Conservation (phyloP, 2,113 vertebrate genomes). For the Leptosomus discolor region DNA sequence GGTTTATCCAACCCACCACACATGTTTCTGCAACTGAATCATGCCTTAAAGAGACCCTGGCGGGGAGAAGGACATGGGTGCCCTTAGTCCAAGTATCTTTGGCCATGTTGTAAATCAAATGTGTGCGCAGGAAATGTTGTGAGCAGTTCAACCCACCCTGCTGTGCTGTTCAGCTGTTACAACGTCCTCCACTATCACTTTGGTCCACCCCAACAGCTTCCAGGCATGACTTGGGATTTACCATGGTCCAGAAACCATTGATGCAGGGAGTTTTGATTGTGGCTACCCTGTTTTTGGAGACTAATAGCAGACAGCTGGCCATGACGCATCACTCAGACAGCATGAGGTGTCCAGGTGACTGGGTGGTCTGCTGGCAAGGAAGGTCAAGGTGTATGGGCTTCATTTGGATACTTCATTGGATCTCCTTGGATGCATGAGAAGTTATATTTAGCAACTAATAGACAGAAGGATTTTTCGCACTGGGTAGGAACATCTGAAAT, state of each 20-base stretch:
- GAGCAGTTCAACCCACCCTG: neutral
- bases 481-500: neutral
- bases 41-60: neutral
- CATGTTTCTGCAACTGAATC: neutral
- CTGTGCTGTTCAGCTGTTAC: neutral
- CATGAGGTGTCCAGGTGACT: neutral
- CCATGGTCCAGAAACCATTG: neutral
- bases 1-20: neutral
- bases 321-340: accelerated
- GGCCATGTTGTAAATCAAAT: neutral
- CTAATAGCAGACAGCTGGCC: neutral
- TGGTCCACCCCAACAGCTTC: neutral
- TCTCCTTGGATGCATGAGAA: neutral
- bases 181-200: neutral
- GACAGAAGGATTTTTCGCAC: neutral
- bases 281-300: neutral
- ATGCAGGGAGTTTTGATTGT: neutral
- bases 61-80: neutral
- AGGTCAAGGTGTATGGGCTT: neutral
- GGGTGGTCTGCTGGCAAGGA: neutral
- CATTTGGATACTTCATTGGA: neutral
- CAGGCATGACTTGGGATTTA: neutral
- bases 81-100: neutral
- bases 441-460: neutral
- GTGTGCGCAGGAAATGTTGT: neutral